These are phyloP conservation scores for Anoplius nigerrimus DNA, from an alignment of 2,888 invertebrate species.

Conservation along the genomic window DNA sequence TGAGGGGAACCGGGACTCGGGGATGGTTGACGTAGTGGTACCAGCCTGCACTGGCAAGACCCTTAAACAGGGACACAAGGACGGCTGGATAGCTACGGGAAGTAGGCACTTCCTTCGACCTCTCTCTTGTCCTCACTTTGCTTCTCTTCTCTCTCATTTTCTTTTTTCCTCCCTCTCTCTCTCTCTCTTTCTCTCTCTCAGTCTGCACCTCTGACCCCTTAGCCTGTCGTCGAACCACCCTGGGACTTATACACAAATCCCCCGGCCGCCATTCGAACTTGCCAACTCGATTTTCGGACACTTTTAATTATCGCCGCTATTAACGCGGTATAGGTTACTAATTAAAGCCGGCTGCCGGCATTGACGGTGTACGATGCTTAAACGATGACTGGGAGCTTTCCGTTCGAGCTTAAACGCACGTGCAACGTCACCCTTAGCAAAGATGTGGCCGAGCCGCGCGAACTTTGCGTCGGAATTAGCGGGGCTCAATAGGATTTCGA, in stretches of 20 bases:
- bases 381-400: too few relatives aligned
- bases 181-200: conserved; percentile 31
- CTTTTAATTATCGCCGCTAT: background rate
- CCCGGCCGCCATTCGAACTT: background rate
- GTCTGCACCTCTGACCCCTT: conserved; percentile 29
- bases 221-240: conserved; percentile 27
- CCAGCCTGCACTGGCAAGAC: conserved; percentile 56
- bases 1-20: conserved; percentile 34
- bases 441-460: too few relatives aligned
- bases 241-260: conserved; percentile 25
- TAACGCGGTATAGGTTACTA: background rate
- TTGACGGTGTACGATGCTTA: too few relatives aligned
- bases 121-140: too few relatives aligned
- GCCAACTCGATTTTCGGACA: conserved; percentile 38
- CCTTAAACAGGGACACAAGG: conserved; percentile 54
- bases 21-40: conserved; percentile 53
- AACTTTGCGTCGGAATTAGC: too few relatives aligned
- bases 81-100: conserved; percentile 49
- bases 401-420: too few relatives aligned
- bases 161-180: too few relatives aligned
- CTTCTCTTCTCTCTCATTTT: too few relatives aligned
- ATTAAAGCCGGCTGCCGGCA: background rate
- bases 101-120: conserved; percentile 49
- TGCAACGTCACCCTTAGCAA: too few relatives aligned
- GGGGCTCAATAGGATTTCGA: too few relatives aligned